Evolutionary conservation across 2,113 vertebrate species (phyloP).

Genomic region (Thryonomys swinderianus): DNA sequence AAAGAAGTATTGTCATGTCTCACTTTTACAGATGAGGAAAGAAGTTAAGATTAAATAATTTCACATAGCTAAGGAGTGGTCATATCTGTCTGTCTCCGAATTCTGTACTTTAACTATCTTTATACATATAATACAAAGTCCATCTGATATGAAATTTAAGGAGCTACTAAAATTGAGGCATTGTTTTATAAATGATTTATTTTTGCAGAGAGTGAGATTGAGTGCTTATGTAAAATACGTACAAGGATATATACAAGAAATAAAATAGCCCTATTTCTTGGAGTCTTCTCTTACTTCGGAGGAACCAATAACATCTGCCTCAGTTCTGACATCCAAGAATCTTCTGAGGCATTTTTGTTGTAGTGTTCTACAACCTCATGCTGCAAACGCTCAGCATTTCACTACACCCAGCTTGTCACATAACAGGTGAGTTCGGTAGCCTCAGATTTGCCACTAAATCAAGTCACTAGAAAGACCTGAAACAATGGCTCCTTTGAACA

Average conservation of each 20-base stretch:
- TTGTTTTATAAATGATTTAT: constrained; percentile 7
- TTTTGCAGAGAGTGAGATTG: constrained; percentile 6
- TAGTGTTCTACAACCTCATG: constrained; percentile 49
- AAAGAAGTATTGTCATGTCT: not conserved
- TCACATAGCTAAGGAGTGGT: not conserved
- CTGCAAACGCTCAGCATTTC: constrained; percentile 65
- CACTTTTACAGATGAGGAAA: not conserved
- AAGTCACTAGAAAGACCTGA: constrained; percentile 63
- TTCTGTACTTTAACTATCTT: not conserved
- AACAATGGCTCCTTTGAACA: constrained; percentile 55
- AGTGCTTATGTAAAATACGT: not conserved
- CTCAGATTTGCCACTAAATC: constrained; percentile 64
- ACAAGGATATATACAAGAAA: not conserved
- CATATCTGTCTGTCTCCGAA: not conserved
- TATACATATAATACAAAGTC: not conserved
- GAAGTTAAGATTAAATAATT: not conserved
- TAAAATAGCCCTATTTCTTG: not conserved
- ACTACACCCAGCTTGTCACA: constrained; percentile 52
- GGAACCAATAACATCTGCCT: constrained; percentile 1
- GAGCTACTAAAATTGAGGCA: not conserved
- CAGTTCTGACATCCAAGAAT: constrained; percentile 50
- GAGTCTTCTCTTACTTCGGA: constrained; percentile 30
- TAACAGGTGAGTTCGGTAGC: constrained; percentile 77
- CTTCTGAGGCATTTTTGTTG: constrained; percentile 77
- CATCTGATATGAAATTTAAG: not conserved